A percentile compares a stretch with the other conserved stretches of the same genome.
Evolutionary conservation across 30 jellyfish, hydroid and myxozoan species (phyloP).

Genomic region (Rhopilema esculentum): DNA sequence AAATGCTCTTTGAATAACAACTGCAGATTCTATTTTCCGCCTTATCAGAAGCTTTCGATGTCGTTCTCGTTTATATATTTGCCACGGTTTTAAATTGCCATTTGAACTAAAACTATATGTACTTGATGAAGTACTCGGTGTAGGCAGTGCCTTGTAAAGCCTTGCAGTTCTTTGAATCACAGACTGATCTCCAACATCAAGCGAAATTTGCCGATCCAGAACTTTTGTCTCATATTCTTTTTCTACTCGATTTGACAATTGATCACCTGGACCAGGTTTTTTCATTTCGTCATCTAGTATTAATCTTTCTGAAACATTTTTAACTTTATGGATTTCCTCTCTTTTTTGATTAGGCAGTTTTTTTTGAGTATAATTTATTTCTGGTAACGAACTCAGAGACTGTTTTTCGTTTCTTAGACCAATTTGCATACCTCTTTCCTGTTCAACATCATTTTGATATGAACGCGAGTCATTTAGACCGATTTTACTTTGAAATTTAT

Average conservation of each 20-base stretch:
- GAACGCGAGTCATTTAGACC: background rate
- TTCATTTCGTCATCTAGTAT: background rate
- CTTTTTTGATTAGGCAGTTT: background rate
- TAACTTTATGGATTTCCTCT: background rate
- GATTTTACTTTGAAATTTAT: background rate
- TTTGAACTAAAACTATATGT: background rate
- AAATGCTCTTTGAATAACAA: conserved; percentile 81
- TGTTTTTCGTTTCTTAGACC: background rate
- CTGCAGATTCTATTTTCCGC: conserved; percentile 86
- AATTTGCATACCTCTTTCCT: background rate
- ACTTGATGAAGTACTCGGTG: conserved; percentile 21
- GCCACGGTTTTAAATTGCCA: conserved; percentile 82
- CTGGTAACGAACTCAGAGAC: background rate
- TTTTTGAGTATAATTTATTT: background rate
- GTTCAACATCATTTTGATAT: background rate
- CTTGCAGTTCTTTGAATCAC: conserved; percentile 32
- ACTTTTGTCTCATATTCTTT: background rate
- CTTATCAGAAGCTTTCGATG: conserved; percentile 74
- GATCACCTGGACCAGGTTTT: background rate
- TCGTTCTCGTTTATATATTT: conserved; percentile 76
- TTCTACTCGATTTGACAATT: too few species aligned
- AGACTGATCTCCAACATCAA: background rate
- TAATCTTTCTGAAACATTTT: background rate
- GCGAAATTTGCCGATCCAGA: background rate
- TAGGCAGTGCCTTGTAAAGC: conserved; percentile 6